phyloP scores from a whole-genome alignment of 1,140 invertebrate genomes.

The Akabosia matsudoensis region DNA sequence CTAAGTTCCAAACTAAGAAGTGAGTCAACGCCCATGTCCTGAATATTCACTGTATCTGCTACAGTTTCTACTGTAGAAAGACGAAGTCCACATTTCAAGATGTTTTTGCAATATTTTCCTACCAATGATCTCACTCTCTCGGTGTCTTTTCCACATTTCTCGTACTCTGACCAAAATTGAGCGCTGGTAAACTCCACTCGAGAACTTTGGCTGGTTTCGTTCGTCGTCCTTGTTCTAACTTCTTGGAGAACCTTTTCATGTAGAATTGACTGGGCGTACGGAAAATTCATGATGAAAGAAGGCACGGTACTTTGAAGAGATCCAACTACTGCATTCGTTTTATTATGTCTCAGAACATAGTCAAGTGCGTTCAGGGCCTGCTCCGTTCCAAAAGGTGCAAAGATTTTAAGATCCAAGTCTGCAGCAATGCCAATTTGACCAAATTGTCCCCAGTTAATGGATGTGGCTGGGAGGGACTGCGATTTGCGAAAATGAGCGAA shows the following conservation, averaged over 20 bases:
- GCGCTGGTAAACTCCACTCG: neutral
- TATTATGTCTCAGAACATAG: neutral
- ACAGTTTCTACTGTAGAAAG: neutral
- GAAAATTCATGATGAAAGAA: neutral
- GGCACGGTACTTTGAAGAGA: neutral
- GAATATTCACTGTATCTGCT: neutral
- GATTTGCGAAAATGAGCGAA: constrained; percentile 24
- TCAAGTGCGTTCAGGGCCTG: neutral
- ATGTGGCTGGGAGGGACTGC: constrained; percentile 13
- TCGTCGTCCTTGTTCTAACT: neutral
- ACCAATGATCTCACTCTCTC: neutral
- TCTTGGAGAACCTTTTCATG: neutral
- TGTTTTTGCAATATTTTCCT: neutral
- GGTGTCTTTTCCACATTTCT: neutral
- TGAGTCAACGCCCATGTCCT: neutral
- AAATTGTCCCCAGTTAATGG: constrained; percentile 37
- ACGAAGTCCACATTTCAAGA: neutral
- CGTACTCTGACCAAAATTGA: neutral
- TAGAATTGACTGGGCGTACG: neutral
- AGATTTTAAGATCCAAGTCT: neutral
- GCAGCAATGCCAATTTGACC: constrained; percentile 12
- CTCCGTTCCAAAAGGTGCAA: neutral
- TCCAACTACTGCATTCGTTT: neutral
- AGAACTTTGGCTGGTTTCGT: neutral
- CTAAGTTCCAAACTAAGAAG: neutral